Evolutionary conservation across 1,140 invertebrate genomes (phyloP).

Genomic region (Proctacanthus coquilletti): DNA sequence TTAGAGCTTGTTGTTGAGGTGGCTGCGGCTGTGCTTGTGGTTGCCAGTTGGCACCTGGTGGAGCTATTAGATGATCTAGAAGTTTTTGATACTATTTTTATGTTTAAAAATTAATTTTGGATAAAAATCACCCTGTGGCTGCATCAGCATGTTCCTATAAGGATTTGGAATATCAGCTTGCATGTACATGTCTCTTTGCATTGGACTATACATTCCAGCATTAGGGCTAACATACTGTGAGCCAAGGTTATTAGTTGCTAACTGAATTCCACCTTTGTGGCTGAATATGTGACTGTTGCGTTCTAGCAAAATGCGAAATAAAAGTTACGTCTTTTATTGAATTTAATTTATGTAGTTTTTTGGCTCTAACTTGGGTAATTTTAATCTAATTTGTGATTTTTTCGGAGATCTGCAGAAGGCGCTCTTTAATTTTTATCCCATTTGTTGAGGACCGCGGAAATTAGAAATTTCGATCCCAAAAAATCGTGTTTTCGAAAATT

Average conservation of each 20-base stretch:
- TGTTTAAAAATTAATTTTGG: no score
- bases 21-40: background rate
- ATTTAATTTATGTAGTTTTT: no score
- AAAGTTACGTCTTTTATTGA: no score
- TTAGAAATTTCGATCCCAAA: no score
- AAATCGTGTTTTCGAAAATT: no score
- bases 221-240: constrained; percentile 2
- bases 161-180: background rate
- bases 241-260: constrained; percentile 10
- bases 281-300: constrained; percentile 45
- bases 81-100: no score
- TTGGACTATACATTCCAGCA: background rate
- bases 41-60: background rate
- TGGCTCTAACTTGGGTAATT: no score
- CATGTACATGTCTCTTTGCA: background rate
- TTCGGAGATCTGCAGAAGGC: no score
- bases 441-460: no score
- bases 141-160: background rate
- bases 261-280: constrained; percentile 46
- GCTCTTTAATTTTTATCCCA: no score
- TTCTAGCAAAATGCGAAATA: no score
- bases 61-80: background rate
- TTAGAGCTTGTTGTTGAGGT: background rate
- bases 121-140: background rate
- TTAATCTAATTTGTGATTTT: no score